phyloP scores from a whole-genome alignment of 2,113 vertebrate species.

The Eurystomus gularis region DNA sequence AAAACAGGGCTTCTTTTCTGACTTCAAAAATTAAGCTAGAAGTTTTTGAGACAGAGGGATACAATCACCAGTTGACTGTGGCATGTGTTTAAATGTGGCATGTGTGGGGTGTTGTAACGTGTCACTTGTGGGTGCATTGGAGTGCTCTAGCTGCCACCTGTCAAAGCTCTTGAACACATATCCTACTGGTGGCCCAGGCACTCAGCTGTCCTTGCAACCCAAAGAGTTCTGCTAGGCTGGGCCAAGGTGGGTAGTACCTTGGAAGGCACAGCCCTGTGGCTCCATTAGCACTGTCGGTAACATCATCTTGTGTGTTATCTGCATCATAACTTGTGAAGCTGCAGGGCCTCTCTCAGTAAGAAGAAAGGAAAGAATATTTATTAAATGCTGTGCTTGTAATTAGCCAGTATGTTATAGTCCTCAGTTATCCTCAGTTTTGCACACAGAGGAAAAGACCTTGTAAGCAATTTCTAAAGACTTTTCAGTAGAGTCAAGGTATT shows the following conservation, averaged over 20 bases:
- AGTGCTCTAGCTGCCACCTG: not conserved
- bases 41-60: not conserved
- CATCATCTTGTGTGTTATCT: not conserved
- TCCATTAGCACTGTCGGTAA: not conserved
- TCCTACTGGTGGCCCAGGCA: not conserved
- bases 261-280: fast-evolving
- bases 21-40: not conserved
- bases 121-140: not conserved
- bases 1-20: not conserved
- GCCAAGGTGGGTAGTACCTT: not conserved
- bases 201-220: not conserved
- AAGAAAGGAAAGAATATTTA: not conserved
- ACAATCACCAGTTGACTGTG: too few relatives aligned
- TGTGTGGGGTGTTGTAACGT: fast-evolving
- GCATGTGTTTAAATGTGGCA: not conserved
- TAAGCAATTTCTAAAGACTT: not conserved
- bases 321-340: not conserved
- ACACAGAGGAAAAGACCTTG: not conserved
- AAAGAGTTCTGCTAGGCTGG: not conserved
- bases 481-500: not conserved
- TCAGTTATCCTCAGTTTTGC: not conserved
- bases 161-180: not conserved
- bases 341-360: not conserved
- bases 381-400: not conserved
- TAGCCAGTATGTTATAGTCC: not conserved